These are phyloP conservation scores for Sclerurus mexicanus DNA, from an alignment of 2,113 vertebrate genomes.

Conservation along the genomic window DNA sequence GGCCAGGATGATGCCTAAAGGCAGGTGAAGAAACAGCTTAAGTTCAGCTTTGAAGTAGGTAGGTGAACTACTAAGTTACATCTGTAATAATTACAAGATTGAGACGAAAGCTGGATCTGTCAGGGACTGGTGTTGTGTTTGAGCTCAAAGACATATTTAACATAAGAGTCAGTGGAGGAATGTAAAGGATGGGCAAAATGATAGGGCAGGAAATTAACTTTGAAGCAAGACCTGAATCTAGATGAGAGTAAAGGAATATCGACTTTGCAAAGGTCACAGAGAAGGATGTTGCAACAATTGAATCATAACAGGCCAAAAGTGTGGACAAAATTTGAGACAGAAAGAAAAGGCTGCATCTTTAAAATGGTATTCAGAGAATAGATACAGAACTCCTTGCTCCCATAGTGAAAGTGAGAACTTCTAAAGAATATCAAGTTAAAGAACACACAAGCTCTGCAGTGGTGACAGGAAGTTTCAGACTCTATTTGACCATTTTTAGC, in stretches of 20 bases:
- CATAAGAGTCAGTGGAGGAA: background rate
- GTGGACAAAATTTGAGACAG: background rate
- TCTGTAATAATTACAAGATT: background rate
- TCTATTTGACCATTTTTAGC: background rate
- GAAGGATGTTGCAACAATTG: background rate
- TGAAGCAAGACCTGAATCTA: background rate
- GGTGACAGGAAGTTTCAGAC: background rate
- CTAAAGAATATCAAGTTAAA: background rate
- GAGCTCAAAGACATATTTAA: background rate
- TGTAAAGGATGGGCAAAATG: background rate
- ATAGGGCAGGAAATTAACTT: background rate
- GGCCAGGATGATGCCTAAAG: background rate
- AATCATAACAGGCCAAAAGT: background rate
- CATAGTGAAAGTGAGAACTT: background rate
- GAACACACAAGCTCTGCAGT: background rate
- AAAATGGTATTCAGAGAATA: background rate
- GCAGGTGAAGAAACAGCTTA: background rate
- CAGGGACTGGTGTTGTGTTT: background rate
- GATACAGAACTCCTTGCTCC: background rate
- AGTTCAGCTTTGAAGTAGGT: background rate
- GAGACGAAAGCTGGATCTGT: background rate
- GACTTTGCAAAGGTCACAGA: constrained; percentile 39
- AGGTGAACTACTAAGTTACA: background rate
- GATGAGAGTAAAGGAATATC: background rate
- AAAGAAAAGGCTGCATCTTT: background rate